Base-by-base conservation (phyloP, 2,797 vertebrate genomes). In the Graptemys geographica region DNA sequence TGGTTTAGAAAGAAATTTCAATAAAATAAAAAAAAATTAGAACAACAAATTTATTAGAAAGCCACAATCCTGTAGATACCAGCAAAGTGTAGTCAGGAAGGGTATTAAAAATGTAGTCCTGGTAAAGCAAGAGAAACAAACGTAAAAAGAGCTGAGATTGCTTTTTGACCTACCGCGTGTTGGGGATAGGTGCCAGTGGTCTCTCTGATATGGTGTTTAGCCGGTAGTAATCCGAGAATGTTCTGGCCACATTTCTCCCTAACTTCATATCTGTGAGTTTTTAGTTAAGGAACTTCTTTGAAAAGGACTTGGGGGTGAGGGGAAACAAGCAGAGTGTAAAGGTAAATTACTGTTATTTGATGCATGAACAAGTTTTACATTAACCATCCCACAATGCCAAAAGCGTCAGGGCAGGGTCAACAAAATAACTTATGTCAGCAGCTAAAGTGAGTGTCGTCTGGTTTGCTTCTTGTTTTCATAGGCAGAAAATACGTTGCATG, bases 201-300 rank as follows among this genome's bases (percentile, higher is more conserved):
- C 97, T 98, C 62, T 99, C 99, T 78, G 98, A 98, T 85, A 99
- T 96, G 28, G 98, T 96, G 95, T 98, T 99, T 95, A 99, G 98
- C 96, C 98, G 99, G 97, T 99, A 99, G 97, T 99, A 99, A 98
- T 99, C 99, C 97, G 99, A 97, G 98, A 99, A 99, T 0, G 99
- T 99, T 83, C 99, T 98, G 27, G 99, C 99, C 95, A 99, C 99
- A 0, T 99, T 99, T 92, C 98, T 98, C 87, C 99, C 99, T 95
- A 99, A 98, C 95, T 99, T 99, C 99, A 99, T 99, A 97, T 99
- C 99, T 99, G 98, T 95, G 69, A 92, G 69, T 86, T 93, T 88
- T 90, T 83, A 92, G 96, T 99, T 99, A 99, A 99, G 98, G 98
- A 98, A 1, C 51, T 25, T 85, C 94, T 96, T 59, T 52, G 47